Evolutionary conservation across 2,797 vertebrate species (phyloP).

Genomic region (Antennarius maculatus): DNA sequence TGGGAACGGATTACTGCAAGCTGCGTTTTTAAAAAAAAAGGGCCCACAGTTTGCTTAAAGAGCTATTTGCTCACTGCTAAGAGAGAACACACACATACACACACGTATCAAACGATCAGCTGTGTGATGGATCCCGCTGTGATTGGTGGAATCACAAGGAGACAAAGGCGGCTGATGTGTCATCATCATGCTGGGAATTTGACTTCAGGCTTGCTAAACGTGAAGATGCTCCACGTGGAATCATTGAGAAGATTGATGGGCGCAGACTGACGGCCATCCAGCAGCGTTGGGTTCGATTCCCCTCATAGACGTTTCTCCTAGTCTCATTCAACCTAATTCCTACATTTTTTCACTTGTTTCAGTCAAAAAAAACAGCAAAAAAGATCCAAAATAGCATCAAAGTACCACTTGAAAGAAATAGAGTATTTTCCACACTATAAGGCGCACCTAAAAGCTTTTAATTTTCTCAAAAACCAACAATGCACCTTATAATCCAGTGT

Average conservation of each 20-base stretch:
- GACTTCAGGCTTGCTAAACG: conserved; percentile 9
- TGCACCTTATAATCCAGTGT: no score
- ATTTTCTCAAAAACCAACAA: no score
- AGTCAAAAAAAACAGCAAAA: no score
- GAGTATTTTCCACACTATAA: no score
- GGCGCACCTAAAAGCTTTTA: no score
- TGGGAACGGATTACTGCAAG: conserved; percentile 67
- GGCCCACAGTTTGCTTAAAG: conserved; percentile 54
- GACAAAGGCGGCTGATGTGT: conserved; percentile 22
- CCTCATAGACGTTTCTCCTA: no score
- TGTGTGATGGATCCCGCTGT: not conserved
- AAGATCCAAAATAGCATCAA: no score
- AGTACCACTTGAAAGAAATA: no score
- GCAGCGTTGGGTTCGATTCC: no score
- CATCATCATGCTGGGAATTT: conserved; percentile 14
- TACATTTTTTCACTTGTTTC: no score
- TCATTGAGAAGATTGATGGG: not conserved
- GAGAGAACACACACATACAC: not conserved
- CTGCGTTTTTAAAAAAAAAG: conserved; percentile 50
- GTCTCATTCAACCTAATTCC: no score
- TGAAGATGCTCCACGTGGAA: not conserved
- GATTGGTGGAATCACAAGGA: conserved; percentile 25
- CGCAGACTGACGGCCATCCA: not conserved
- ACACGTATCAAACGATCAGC: conserved; percentile 26
- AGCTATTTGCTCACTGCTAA: conserved; percentile 42